Base-by-base conservation (phyloP, 1,140 invertebrate genomes). In the Drosophila ananassae region DNA sequence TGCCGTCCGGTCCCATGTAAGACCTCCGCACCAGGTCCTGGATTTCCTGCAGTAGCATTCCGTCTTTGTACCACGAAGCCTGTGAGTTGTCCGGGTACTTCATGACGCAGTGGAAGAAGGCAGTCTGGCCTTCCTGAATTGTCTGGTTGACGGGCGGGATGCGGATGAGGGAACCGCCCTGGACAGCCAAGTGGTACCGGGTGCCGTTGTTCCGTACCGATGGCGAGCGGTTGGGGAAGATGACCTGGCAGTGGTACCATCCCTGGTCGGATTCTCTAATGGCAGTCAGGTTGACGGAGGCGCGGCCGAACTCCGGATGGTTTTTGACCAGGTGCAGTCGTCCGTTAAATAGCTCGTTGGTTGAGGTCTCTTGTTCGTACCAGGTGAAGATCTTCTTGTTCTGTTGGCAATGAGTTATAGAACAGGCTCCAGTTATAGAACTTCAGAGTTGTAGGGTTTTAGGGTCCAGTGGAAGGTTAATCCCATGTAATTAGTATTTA, bases 161-260 rank as follows among this genome's bases (percentile, higher is more conserved):
- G 63, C 90, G 87, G 30, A 92, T 91, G 3, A 92, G 89, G 3
- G 90, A 92, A 22, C 90, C 90, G 32, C 89, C 97, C 91, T 97
- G 96, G 17, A 98, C 97, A 32, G 95, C 94, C 8, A 98, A 94
- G 85, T 96, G 95, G 78, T 97, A 97, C 95, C 96, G 97, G 8
- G 97, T 98, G 12, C 97, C 97, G 92, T 98, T 98, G 82, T 97
- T 96, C 37, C 95, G 93, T 3, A 95, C 94, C 75, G 94, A 95
- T 3, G 97, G 97, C 32, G 96, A 95, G 64, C 97, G 94, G 91
- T 98, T 98, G 28, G 98, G 96, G 91, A 98, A 98, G 73, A 96
- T 94, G 10, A 98, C 95, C 82, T 94, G 94, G 92, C 98, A 99
- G 92, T 98, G 96, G 92, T 98, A 99, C 95, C 97, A 97, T 54